These are phyloP conservation scores for Drosophila subsilvestris DNA, from an alignment of 2,888 invertebrate species.

Conservation along the genomic window DNA sequence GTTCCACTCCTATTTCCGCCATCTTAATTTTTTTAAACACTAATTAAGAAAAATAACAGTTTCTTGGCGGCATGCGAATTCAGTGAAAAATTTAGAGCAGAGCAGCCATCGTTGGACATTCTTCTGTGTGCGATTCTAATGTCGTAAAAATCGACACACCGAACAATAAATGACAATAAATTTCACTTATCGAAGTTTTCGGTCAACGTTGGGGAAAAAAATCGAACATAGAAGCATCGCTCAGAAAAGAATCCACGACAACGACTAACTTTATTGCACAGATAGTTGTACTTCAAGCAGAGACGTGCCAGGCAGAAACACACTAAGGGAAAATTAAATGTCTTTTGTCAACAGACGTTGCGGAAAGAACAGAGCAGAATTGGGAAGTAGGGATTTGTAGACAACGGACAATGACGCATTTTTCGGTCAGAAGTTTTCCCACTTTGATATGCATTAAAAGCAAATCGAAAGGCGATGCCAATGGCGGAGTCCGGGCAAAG, in stretches of 20 bases:
- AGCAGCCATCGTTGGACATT: slow-evolving; percentile 54
- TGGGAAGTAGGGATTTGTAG: not conserved
- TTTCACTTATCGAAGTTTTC: slow-evolving; percentile 77
- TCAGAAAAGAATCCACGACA: slow-evolving; percentile 26
- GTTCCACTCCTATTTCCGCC: too few relatives aligned
- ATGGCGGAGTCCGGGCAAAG: slow-evolving; percentile 31
- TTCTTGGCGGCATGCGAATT: slow-evolving; percentile 36
- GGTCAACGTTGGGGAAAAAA: slow-evolving; percentile 56
- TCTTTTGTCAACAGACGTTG: slow-evolving; percentile 75
- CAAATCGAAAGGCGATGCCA: slow-evolving; percentile 37
- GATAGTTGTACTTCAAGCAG: slow-evolving; percentile 33
- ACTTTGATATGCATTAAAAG: slow-evolving; percentile 76
- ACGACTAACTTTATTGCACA: slow-evolving; percentile 70
- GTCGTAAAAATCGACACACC: slow-evolving; percentile 51
- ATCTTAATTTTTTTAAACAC: too few relatives aligned
- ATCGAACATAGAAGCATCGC: slow-evolving; percentile 44
- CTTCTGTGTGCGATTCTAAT: slow-evolving; percentile 47
- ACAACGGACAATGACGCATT: slow-evolving; percentile 67
- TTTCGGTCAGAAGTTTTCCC: slow-evolving; percentile 68
- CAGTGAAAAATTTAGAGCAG: slow-evolving; percentile 50
- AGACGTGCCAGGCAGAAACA: slow-evolving; percentile 53
- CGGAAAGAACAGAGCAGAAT: slow-evolving; percentile 30
- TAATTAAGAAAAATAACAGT: slow-evolving; percentile 34
- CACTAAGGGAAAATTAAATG: slow-evolving; percentile 74
- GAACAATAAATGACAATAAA: slow-evolving; percentile 69